Evolutionary conservation across 2,113 vertebrate genomes (phyloP).

Genomic region (Eclectus roratus): DNA sequence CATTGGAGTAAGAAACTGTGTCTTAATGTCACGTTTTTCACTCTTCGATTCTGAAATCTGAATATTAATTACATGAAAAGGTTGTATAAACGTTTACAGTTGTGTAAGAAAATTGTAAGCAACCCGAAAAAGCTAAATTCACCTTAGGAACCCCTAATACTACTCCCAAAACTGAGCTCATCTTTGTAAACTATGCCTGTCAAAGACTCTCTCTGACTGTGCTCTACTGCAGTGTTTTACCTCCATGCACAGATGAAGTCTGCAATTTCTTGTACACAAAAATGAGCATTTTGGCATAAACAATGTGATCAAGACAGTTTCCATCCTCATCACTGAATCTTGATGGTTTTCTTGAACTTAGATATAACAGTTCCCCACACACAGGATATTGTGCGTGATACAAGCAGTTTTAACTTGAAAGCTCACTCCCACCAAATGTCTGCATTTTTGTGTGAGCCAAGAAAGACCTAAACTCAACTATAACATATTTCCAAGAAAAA

Average conservation of each 20-base stretch:
- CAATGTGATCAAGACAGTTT: constrained; percentile 66
- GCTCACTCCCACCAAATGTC: constrained; percentile 58
- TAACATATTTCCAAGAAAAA: constrained; percentile 65
- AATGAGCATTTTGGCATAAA: constrained; percentile 71
- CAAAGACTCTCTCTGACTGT: background rate
- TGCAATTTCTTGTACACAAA: constrained; percentile 10
- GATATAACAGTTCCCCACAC: constrained; percentile 64
- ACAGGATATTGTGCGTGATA: constrained; percentile 53
- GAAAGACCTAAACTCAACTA: constrained; percentile 63
- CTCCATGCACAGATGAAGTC: constrained; percentile 13
- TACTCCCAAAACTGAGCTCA: background rate
- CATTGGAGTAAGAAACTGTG: background rate
- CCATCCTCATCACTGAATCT: constrained; percentile 44
- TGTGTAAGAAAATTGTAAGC: background rate
- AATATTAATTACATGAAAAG: background rate
- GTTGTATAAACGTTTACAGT: background rate
- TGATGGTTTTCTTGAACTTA: constrained; percentile 66
- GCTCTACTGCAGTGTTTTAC: background rate
- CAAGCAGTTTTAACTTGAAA: constrained; percentile 45
- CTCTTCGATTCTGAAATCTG: background rate
- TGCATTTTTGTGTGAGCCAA: constrained; percentile 45
- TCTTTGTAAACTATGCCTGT: background rate
- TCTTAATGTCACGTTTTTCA: background rate
- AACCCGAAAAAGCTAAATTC: background rate
- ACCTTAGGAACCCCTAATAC: background rate